phyloP scores from a whole-genome alignment of 1,140 invertebrate genomes.

The Plutomurus gul region DNA sequence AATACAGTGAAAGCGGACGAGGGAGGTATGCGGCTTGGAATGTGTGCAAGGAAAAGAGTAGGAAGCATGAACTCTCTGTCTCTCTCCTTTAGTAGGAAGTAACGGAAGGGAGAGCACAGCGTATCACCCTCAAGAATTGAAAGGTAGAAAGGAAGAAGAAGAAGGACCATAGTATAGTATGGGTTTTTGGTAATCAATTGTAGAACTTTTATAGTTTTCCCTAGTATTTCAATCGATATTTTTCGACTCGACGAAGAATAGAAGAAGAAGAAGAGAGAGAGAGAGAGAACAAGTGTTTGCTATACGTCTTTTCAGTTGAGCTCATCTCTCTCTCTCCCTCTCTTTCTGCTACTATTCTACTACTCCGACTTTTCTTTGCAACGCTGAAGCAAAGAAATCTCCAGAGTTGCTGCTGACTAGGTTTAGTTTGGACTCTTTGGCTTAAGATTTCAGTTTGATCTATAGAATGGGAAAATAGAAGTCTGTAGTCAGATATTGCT shows the following conservation, averaged over 20 bases:
- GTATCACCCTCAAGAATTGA: not conserved
- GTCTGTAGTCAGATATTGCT: too few species aligned
- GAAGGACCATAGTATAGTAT: not conserved
- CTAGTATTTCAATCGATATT: conserved; percentile 13
- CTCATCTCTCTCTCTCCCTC: too few species aligned
- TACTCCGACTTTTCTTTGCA: too few species aligned
- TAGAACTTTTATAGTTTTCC: conserved; percentile 36
- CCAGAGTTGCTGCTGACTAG: not conserved
- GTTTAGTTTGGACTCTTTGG: not conserved
- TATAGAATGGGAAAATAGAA: too few species aligned
- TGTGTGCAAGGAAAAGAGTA: too few species aligned
- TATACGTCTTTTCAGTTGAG: not conserved
- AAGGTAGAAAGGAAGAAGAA: conserved; percentile 4
- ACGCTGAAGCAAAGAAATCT: not conserved
- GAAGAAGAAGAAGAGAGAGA: not conserved
- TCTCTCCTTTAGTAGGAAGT: too few species aligned
- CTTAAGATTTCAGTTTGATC: not conserved
- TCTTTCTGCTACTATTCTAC: not conserved
- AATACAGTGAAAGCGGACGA: too few species aligned
- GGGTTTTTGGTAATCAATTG: conserved; percentile 35
- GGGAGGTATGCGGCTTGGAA: too few species aligned
- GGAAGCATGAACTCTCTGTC: too few species aligned
- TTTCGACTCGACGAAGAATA: not conserved
- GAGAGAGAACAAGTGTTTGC: conserved; percentile 7
- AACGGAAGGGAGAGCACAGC: not conserved